Conservation (phyloP, 2,888 invertebrate species). For the Itoplectis maculator region DNA sequence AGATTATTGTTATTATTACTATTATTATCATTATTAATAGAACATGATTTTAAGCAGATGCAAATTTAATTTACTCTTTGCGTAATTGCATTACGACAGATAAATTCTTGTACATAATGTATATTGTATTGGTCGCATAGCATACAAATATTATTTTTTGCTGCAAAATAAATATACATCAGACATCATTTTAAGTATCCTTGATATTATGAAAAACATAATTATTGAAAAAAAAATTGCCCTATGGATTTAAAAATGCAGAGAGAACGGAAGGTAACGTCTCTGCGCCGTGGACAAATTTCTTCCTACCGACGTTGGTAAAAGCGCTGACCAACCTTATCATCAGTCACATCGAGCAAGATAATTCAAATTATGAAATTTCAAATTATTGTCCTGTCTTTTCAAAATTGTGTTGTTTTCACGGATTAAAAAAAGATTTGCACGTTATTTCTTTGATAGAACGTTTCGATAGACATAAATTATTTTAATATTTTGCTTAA, state of each 20-base stretch:
- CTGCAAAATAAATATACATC: slow-evolving; percentile 58
- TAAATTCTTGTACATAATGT: slow-evolving; percentile 64
- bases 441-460: background rate
- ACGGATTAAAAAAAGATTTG: background rate
- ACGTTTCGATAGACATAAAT: background rate
- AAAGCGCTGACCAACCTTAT: slow-evolving; percentile 8
- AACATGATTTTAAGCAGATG: slow-evolving; percentile 33
- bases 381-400: background rate
- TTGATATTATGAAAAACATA: background rate
- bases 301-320: slow-evolving; percentile 5
- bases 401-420: background rate
- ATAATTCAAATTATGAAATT: background rate
- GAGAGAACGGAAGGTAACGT: too few species aligned
- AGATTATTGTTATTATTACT: slow-evolving; percentile 12
- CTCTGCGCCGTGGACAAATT: background rate
- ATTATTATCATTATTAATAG: slow-evolving; percentile 16
- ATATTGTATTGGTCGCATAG: slow-evolving; percentile 54
- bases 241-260: too few species aligned
- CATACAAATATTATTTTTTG: slow-evolving; percentile 59
- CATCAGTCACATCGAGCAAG: slow-evolving; percentile 6
- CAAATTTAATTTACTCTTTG: slow-evolving; percentile 21
- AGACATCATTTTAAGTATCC: background rate
- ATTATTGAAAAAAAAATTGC: background rate
- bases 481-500: background rate
- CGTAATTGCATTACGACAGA: slow-evolving; percentile 24